These are phyloP conservation scores for Mnemiopsis leidyi DNA, from an alignment of 37 sponge, comb jelly and placozoan species.

Conservation along the genomic window DNA sequence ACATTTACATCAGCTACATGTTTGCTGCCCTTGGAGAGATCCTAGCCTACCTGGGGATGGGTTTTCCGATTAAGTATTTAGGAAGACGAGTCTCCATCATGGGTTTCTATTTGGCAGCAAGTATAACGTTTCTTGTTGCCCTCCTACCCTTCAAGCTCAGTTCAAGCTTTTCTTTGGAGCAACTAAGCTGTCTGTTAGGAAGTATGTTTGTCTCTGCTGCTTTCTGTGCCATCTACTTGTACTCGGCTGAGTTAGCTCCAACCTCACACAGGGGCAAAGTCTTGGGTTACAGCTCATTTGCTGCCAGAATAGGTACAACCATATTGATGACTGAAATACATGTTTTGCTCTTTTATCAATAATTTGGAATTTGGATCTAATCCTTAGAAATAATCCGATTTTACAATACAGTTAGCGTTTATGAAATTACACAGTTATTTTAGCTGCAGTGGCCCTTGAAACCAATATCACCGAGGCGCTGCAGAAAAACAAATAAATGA, in stretches of 20 bases:
- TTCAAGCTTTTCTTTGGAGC: background rate
- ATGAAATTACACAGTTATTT: background rate
- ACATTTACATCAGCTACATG: constrained; percentile 2
- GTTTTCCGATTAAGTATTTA: background rate
- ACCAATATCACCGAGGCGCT: background rate
- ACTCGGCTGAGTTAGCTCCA: constrained; percentile 19
- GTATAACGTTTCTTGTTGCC: background rate
- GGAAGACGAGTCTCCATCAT: background rate
- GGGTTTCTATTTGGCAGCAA: background rate
- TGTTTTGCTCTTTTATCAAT: too few relatives aligned
- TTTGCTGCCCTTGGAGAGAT: constrained; percentile 11
- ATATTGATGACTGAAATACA: too few relatives aligned
- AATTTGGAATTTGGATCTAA: too few relatives aligned
- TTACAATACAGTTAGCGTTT: too few relatives aligned
- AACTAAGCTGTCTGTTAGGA: constrained; percentile 27
- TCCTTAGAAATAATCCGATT: too few relatives aligned
- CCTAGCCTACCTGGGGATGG: background rate
- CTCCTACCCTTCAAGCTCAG: background rate
- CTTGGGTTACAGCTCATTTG: constrained; percentile 36
- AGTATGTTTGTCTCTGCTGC: background rate
- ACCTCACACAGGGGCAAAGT: constrained; percentile 38
- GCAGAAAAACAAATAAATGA: too few relatives aligned
- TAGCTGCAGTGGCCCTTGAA: background rate
- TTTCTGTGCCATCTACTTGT: constrained; percentile 11
- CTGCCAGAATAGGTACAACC: constrained; percentile 2